Evolutionary conservation across 2,888 invertebrate genomes (phyloP).

Genomic region (Leptarthrus brevirostris): DNA sequence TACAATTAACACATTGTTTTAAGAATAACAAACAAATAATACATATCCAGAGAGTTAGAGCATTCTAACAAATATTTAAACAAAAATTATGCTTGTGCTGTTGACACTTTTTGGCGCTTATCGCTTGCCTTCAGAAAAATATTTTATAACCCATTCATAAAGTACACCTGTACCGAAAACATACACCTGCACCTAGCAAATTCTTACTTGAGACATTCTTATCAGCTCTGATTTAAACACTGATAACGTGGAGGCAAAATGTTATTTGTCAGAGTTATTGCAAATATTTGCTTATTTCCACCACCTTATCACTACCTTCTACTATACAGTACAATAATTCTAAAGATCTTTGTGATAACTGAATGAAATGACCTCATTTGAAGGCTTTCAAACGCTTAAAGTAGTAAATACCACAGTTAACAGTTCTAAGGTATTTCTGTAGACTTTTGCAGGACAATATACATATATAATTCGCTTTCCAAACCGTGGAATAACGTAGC

Average conservation of each 20-base stretch:
- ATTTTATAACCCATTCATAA: neutral
- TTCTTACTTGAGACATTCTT: slow-evolving; percentile 11
- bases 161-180: slow-evolving; percentile 27
- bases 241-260: slow-evolving; percentile 21
- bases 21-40: too few species aligned
- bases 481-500: too few species aligned
- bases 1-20: too few species aligned
- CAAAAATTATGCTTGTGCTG: too few species aligned
- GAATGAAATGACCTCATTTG: too few species aligned
- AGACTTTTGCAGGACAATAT: too few species aligned
- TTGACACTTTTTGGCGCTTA: neutral
- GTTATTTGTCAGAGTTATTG: slow-evolving; percentile 1
- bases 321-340: neutral
- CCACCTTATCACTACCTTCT: slow-evolving; percentile 9
- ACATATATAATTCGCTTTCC: too few species aligned
- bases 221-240: slow-evolving; percentile 27
- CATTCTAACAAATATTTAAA: too few species aligned
- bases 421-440: too few species aligned
- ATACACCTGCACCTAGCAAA: neutral
- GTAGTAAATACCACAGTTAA: too few species aligned
- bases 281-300: slow-evolving; percentile 19
- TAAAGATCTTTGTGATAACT: neutral
- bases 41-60: too few species aligned
- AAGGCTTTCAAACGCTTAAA: too few species aligned
- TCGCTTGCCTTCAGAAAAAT: neutral